Percentiles rank a stretch among this genome's conserved stretches.
Conservation (phyloP, 2,888 invertebrate species). For the Heliconius aoede region DNA sequence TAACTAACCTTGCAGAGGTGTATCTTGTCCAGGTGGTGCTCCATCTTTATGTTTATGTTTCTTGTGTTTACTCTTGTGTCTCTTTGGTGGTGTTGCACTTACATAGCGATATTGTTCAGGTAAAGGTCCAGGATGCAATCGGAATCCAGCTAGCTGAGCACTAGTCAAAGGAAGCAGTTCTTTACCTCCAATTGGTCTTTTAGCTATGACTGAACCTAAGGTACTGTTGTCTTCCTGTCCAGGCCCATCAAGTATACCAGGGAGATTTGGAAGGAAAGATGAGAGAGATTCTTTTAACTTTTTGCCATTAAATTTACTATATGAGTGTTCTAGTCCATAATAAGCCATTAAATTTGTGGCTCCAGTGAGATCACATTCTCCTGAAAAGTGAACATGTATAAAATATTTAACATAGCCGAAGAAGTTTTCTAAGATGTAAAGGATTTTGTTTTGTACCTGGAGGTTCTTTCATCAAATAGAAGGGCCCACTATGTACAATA, state of each 20-base stretch:
- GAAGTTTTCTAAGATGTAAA: background rate
- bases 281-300: conserved; percentile 97
- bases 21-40: conserved; percentile 89
- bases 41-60: conserved; percentile 97
- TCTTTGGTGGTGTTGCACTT: conserved; percentile 95
- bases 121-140: conserved; percentile 97
- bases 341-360: conserved; percentile 98
- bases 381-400: conserved; percentile 72
- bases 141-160: conserved; percentile 95
- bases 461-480: conserved; percentile 98
- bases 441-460: conserved; percentile 85
- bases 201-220: conserved; percentile 96
- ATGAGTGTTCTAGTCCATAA: conserved; percentile 98
- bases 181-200: conserved; percentile 94
- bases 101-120: conserved; percentile 98
- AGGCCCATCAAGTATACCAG: conserved; percentile 97
- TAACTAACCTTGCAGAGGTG: conserved; percentile 85
- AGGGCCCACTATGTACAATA: conserved; percentile 98
- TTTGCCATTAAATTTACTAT: conserved; percentile 98
- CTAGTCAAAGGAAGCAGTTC: conserved; percentile 93
- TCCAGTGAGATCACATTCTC: conserved; percentile 96
- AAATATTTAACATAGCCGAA: background rate
- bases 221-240: conserved; percentile 94
- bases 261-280: conserved; percentile 96
- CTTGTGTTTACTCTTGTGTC: conserved; percentile 98